Evolutionary conservation across 1,140 invertebrate genomes (phyloP), one percentile per base, ranked within the genome.

Genomic region (Bradysia coprophila): DNA sequence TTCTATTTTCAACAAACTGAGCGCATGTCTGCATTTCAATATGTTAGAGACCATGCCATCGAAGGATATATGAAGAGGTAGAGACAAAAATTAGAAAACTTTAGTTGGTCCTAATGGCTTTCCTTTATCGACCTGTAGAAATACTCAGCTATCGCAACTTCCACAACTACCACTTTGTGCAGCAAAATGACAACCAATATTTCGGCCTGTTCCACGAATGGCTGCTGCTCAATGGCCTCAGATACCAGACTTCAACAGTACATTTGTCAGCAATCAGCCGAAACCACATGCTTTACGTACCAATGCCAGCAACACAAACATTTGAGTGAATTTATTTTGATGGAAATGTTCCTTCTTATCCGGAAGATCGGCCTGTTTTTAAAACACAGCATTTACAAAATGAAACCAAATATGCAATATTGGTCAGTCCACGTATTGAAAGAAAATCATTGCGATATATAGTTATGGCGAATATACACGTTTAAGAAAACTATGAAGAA

Each of bases 141-240:
- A 38, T 15, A 10, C 16, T 8, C 8, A 36, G 8, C 6, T 10
- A 36, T 9, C 18, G 8, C 6, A 36, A 36, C 34, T 24, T 39
- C 10, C 50, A 56, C 13, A 21, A 24, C 10, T 15, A 13, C 1
- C 55, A 56, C n/a, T 16, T 39, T 1, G 16, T 45, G 42, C 53
- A 2, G 57, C 56, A 10, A 60, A 60, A 59, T 60, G 57, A 60
- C 57, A 51, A 49, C 50, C 55, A 43, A 51, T 59, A 43, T 41
- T 59, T 39, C 50, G 57, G 5, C 57, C 57, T 0, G 55, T 60
- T 34, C 53, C 57, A 10, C 48, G 57, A 21, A 57, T 59, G 41
- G 57, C 57, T 3, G 19, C 18, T 19, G 21, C n/a, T 11, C 13
- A 3, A 11, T 38, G 18, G 18, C 18, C 38, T 13, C 38, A 38